Percentiles rank a stretch among this genome's conserved stretches.
Conservation (phyloP, 2,888 invertebrate genomes). For the Cyaniris semiargus region DNA sequence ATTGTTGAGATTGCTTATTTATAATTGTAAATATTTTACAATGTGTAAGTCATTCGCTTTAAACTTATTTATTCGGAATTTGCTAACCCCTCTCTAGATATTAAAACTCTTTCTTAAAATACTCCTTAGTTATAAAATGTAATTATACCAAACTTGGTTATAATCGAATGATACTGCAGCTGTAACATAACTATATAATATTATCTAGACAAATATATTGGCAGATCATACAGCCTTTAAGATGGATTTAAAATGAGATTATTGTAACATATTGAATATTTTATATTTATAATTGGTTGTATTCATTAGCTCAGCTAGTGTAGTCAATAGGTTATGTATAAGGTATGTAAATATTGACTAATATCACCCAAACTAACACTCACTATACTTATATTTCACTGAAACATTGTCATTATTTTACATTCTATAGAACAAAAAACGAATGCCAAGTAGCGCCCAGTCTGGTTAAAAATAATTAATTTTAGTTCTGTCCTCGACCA, state of each 20-base stretch:
- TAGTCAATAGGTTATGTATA: neutral
- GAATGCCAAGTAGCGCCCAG: neutral
- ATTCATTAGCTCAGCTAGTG: constrained; percentile 9
- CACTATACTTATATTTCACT: neutral
- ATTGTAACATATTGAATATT: neutral
- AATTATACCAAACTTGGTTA: constrained; percentile 26
- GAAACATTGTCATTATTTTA: neutral
- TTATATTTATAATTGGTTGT: neutral
- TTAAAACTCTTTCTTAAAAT: neutral
- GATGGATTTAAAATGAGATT: neutral
- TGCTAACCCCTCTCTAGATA: neutral
- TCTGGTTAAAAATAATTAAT: too few species aligned
- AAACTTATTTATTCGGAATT: constrained; percentile 23
- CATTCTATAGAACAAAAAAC: neutral
- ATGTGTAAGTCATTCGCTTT: constrained; percentile 18
- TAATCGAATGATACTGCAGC: neutral
- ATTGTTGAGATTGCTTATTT: constrained; percentile 4
- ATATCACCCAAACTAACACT: neutral
- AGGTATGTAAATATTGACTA: constrained; percentile 22
- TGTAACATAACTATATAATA: neutral
- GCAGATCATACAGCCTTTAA: neutral
- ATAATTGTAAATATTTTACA: constrained; percentile 16
- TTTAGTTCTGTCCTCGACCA: neutral
- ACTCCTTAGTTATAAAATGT: constrained; percentile 17
- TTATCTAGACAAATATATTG: neutral